Conservation (phyloP, 2,797 vertebrate genomes). For the Leptatherina wallacei region DNA sequence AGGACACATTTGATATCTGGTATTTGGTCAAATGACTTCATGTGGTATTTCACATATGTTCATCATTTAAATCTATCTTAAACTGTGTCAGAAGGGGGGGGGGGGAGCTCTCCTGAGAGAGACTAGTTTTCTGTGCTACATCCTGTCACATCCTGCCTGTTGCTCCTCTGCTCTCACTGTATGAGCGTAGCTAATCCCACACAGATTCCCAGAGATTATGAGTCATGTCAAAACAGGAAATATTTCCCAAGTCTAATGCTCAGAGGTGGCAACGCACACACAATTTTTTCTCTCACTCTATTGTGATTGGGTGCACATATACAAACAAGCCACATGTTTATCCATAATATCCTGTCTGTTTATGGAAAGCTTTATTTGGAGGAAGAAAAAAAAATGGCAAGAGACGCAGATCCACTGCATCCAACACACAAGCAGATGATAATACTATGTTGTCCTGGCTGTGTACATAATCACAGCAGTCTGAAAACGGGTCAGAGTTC, state of each 20-base stretch:
- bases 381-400: not conserved
- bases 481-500: conserved; percentile 16
- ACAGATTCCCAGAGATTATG: conserved; percentile 82
- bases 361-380: conserved; percentile 45
- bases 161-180: conserved; percentile 66
- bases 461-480: not conserved
- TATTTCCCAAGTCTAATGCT: conserved; percentile 75
- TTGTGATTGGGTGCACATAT: conserved; percentile 47
- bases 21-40: not conserved
- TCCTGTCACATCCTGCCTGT: conserved; percentile 65
- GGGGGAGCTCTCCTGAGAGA: conserved; percentile 16
- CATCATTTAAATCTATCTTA: conserved; percentile 7
- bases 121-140: conserved; percentile 17
- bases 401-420: conserved; percentile 29
- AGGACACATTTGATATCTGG: not conserved
- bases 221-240: conserved; percentile 83
- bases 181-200: conserved; percentile 70
- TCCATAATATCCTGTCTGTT: conserved; percentile 65
- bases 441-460: conserved; percentile 24
- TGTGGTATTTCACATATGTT: not conserved
- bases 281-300: conserved; percentile 6
- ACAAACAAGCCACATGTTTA: conserved; percentile 63
- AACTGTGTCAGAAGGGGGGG: conserved; percentile 15
- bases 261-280: conserved; percentile 61
- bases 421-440: conserved; percentile 11